Evolutionary conservation across 1,140 invertebrate genomes (phyloP).

Genomic region (Adoxophyes honmai): DNA sequence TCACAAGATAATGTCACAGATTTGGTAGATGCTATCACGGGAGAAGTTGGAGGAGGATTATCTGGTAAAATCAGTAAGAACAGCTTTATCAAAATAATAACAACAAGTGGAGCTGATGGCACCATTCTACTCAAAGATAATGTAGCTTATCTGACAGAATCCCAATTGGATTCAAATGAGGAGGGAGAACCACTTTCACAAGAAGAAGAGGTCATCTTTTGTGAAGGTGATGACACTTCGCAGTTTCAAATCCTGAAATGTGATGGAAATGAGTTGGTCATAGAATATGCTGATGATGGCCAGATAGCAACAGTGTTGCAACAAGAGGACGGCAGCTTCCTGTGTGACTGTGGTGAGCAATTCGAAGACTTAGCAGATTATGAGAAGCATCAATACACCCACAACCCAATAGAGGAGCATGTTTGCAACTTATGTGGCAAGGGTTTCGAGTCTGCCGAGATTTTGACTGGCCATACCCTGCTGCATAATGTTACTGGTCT

Average conservation of each 20-base stretch:
- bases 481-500: conserved; percentile 65
- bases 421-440: conserved; percentile 75
- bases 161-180: conserved; percentile 38
- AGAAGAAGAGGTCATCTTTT: conserved; percentile 64
- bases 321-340: conserved; percentile 65
- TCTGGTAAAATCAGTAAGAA: background rate
- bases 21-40: conserved; percentile 23
- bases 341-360: conserved; percentile 70
- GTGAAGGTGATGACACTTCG: conserved; percentile 65
- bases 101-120: conserved; percentile 32
- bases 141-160: conserved; percentile 48
- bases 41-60: conserved; percentile 1
- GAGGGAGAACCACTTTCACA: conserved; percentile 46
- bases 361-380: conserved; percentile 61
- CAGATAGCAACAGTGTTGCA: conserved; percentile 63
- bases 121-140: conserved; percentile 14
- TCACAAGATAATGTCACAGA: conserved; percentile 27
- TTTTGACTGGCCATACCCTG: conserved; percentile 83
- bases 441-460: conserved; percentile 80
- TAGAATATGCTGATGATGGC: conserved; percentile 65
- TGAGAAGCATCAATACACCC: conserved; percentile 64
- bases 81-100: conserved; percentile 55
- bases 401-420: conserved; percentile 64
- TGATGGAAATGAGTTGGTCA: conserved; percentile 64
- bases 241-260: conserved; percentile 66